Base-by-base conservation (phyloP, 2,888 invertebrate species). In the Hydropsyche betteni region DNA sequence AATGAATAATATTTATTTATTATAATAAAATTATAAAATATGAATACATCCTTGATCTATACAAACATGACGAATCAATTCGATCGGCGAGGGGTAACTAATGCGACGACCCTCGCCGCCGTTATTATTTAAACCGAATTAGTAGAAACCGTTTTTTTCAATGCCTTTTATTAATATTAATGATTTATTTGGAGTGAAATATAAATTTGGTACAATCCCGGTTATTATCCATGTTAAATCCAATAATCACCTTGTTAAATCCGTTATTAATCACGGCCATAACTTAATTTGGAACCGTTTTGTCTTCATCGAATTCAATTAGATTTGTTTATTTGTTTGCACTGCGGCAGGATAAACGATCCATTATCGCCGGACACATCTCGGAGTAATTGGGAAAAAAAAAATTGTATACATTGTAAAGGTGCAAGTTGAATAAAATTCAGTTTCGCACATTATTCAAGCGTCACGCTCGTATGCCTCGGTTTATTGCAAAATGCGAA, bases 191-290 rank as follows among this genome's bases (percentile, higher is more conserved):
- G 72, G 72, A 72, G 72, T 72, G 72, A 72, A 72, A 61, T 72
- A 72, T 72, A 72, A 72, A 72, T 72, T 72, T 72, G 72, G 72
- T 72, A 72, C 72, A 72, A 72, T 72, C 72, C 72, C 72, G 55
- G 72, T 72, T 72, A 72, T 72, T 72, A 72, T 72, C 72, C 72
- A 72, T 72, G 72, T 72, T 72, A 72, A 72, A 72, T 72, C 72
- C 72, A 72, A 72, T 72, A 72, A 72, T 72, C 72, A 72, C 72
- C 72, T 72, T 72, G 72, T 72, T 72, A 72, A 72, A 72, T 72
- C 61, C 72, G 61, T 72, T 72, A 72, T 72, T 72, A 72, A 72
- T 72, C 72, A 72, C 44, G 12, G 24, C 72, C 72, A 61, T 72
- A 72, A 72, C 72, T 72, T 61, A 72, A 72, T 72, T 72, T 72